phyloP scores from a whole-genome alignment of 2,888 invertebrate genomes.

The Lasius platythorax region DNA sequence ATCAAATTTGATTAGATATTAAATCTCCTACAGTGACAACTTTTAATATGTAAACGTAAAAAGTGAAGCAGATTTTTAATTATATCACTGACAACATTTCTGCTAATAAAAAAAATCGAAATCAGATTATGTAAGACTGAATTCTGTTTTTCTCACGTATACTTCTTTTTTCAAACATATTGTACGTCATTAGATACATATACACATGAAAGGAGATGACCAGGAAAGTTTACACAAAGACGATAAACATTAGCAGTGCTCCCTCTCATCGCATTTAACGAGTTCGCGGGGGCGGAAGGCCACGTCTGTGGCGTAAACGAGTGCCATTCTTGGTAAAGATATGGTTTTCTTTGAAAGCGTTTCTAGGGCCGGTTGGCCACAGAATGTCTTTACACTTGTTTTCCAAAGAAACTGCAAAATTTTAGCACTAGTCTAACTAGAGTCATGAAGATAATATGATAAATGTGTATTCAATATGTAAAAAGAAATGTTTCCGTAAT shows the following conservation, averaged over 20 bases:
- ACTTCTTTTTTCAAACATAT: not conserved
- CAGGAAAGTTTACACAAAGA: conserved; percentile 80
- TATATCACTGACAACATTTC: not conserved
- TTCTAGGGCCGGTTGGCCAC: conserved; percentile 18
- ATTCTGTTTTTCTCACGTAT: not conserved
- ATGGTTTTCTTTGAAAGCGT: conserved; percentile 38
- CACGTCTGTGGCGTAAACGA: conserved; percentile 40
- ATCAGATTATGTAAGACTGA: conserved; percentile 1
- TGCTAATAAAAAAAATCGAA: conserved; percentile 20
- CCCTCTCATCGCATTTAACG: conserved; percentile 28
- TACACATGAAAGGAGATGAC: conserved; percentile 5
- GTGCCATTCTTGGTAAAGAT: conserved; percentile 42
- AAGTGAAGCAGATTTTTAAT: conserved; percentile 3
- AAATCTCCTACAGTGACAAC: not conserved
- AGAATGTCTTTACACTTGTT: conserved; percentile 38
- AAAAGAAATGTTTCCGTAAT: not conserved
- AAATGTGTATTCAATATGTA: not conserved
- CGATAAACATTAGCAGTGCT: conserved; percentile 78
- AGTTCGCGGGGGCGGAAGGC: conserved; percentile 23
- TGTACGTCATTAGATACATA: conserved; percentile 18
- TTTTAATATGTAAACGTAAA: not conserved
- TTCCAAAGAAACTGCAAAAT: conserved; percentile 1
- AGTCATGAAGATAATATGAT: not conserved
- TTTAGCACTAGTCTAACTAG: not conserved
- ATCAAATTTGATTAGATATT: not conserved